Base-by-base conservation (phyloP, 2,888 invertebrate species). In the Tenthredo scrophulariae region DNA sequence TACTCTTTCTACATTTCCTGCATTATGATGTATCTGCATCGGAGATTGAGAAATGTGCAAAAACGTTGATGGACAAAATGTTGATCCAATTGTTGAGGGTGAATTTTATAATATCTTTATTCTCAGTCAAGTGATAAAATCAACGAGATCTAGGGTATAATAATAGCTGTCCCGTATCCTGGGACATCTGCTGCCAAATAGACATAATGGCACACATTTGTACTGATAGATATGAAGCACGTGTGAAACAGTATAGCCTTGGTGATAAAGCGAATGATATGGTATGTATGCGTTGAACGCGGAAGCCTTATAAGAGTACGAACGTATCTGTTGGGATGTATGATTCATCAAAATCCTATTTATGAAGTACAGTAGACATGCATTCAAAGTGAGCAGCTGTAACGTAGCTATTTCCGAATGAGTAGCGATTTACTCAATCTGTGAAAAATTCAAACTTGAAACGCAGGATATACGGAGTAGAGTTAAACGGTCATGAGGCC, bases 171-270 rank as follows among this genome's bases (percentile, higher is more conserved):
- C 72, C 43, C n/a, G 22, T 43, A 43, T 74, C 22, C 40, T 74
- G 72, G 26, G 72, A 33, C 77, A 54, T 50, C 29, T 77, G 77
- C 33, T 50, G 18, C 18, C 29, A 18, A 26, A 50, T 77, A 9
- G 33, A 77, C 18, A 29, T 77, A 54, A 29, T 29, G 54, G 50
- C 29, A 77, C 15, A 26, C 50, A 54, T 77, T 50, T 33, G 74
- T 54, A 50, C 77, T 46, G 18, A 54, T 77, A 77, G n/a, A 77
- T 6, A 54, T 29, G 29, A 54, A 29, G 29, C 77, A 77, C 77
- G 77, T 77, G 77, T 54, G 54, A 77, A 77, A 54, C 77, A 54
- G n/a, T 50, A 77, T 77, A 77, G 46, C 50, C 77, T 50, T 77
- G 22, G 54, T 54, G 77, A 77, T 77, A 33, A 77, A 77, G 54